A percentile compares a stretch with the other conserved stretches of the same genome.
Evolutionary conservation across 2,888 invertebrate genomes (phyloP).

Genomic region (Thera obeliscata): DNA sequence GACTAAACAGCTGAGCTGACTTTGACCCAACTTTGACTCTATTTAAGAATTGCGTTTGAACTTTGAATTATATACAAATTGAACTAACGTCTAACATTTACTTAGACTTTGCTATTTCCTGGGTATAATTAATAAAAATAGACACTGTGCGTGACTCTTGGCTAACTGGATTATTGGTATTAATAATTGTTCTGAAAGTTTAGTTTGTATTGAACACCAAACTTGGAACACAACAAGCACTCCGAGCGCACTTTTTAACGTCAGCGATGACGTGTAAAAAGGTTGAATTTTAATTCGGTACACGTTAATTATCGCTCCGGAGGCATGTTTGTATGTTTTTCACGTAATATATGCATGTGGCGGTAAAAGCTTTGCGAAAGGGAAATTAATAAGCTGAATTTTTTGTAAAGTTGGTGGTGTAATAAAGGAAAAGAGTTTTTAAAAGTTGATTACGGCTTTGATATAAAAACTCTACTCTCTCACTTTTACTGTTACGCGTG

Average conservation of each 20-base stretch:
- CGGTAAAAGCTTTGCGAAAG: conserved; percentile 18
- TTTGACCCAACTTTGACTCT: too few species aligned
- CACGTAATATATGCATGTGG: conserved; percentile 2
- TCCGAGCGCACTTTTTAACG: conserved; percentile 64
- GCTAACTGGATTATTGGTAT: too few species aligned
- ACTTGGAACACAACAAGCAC: not conserved
- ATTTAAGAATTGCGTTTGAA: too few species aligned
- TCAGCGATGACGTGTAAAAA: conserved; percentile 67
- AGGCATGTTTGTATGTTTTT: conserved; percentile 8
- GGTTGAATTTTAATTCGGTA: conserved; percentile 37
- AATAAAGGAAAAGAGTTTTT: not conserved
- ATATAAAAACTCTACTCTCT: not conserved
- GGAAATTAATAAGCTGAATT: conserved; percentile 6
- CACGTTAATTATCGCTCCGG: conserved; percentile 38
- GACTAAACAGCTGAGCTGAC: not conserved
- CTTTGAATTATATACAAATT: too few species aligned
- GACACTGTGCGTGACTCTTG: too few species aligned
- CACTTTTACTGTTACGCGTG: not conserved
- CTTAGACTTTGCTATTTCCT: too few species aligned
- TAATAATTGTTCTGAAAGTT: too few species aligned
- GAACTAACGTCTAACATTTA: too few species aligned
- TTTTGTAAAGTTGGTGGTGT: not conserved
- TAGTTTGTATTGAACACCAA: not conserved
- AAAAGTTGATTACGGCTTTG: not conserved
- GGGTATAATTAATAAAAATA: too few species aligned